Conservation (phyloP, 2,888 invertebrate species). For the Cylindroiulus punctatus region DNA sequence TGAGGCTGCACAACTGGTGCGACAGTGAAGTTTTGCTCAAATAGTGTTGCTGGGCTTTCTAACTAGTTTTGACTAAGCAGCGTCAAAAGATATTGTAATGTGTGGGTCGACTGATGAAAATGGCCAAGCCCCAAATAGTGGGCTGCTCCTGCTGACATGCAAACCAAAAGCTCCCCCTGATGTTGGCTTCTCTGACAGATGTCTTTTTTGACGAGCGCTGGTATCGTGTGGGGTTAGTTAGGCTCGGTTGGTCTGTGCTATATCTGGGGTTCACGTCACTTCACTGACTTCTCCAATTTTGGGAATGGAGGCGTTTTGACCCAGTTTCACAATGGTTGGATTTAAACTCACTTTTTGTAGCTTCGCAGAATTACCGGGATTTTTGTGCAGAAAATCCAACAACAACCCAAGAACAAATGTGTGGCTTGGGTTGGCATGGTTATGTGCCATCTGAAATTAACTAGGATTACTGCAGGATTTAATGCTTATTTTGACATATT, state of each 20-base stretch:
- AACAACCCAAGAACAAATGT: no score
- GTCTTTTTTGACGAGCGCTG: not conserved
- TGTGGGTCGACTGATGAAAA: not conserved
- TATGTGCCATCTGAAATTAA: no score
- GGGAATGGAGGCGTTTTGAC: not conserved
- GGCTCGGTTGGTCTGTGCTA: not conserved
- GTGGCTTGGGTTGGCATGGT: no score
- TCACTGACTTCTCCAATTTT: not conserved
- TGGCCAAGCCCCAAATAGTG: not conserved
- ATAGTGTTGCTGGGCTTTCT: no score
- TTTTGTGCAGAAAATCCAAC: not conserved
- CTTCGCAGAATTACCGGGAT: not conserved
- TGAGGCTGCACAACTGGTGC: no score
- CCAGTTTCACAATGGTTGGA: not conserved
- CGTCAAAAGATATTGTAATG: no score
- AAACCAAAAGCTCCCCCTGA: constrained; percentile 29
- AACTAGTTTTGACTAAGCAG: no score
- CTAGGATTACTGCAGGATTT: no score
- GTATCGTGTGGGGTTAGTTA: no score
- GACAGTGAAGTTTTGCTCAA: no score
- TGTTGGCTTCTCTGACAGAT: not conserved
- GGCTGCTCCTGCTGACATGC: not conserved
- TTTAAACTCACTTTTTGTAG: not conserved
- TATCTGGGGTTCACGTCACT: constrained; percentile 14
- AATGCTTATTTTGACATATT: no score